These are phyloP conservation scores for Chiloscyllium plagiosum DNA, from an alignment of 2,113 vertebrate genomes.

Conservation along the genomic window DNA sequence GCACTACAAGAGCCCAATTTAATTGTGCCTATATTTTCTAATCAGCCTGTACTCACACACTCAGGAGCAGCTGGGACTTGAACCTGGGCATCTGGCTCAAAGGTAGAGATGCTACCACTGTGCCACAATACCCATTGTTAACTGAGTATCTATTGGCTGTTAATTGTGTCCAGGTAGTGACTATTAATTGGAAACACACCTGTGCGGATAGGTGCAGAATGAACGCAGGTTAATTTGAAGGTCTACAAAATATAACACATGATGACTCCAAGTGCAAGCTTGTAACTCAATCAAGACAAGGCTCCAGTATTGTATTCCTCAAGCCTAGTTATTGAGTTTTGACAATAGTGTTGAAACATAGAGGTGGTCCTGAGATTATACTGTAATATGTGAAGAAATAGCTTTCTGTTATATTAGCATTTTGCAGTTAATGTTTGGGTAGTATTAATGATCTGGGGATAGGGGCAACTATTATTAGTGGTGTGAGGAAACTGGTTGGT, in stretches of 20 bases:
- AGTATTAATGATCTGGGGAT: neutral
- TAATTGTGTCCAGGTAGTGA: neutral
- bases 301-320: neutral
- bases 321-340: neutral
- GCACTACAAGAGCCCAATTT: too few relatives aligned
- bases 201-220: neutral
- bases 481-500: too few relatives aligned
- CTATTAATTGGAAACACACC: neutral
- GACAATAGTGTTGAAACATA: neutral
- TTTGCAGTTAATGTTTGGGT: neutral
- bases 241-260: too few relatives aligned
- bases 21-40: too few relatives aligned
- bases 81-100: too few relatives aligned
- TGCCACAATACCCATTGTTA: neutral
- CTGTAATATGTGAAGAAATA: neutral
- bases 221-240: neutral
- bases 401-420: neutral
- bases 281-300: neutral
- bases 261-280: neutral
- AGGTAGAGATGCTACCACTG: too few relatives aligned
- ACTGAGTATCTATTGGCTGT: neutral
- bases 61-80: too few relatives aligned
- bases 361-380: neutral
- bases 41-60: too few relatives aligned
- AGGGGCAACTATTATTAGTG: neutral